Percentiles rank a stretch among this genome's conserved stretches.
Evolutionary conservation across 2,888 invertebrate genomes (phyloP).

Genomic region (Spilosoma lubricipeda): DNA sequence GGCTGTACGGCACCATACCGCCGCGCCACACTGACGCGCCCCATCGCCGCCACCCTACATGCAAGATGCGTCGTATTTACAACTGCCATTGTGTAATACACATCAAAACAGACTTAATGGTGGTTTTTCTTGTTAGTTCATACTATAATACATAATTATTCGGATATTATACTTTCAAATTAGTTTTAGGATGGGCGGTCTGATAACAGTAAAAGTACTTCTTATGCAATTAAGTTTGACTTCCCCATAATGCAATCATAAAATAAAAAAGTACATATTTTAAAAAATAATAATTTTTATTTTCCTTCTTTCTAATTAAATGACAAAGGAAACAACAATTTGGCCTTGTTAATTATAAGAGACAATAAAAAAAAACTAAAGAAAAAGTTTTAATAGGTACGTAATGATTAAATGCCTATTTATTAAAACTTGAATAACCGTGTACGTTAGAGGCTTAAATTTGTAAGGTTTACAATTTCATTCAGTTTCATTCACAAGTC

Average conservation of each 20-base stretch:
- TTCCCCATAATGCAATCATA: background rate
- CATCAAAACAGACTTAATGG: constrained; percentile 16
- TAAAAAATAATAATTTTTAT: too few species aligned
- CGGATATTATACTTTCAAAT: background rate
- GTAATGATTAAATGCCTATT: background rate
- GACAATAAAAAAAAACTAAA: too few species aligned
- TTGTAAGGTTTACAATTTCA: constrained; percentile 39
- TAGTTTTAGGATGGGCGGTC: background rate
- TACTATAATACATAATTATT: background rate
- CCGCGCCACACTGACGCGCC: constrained; percentile 27
- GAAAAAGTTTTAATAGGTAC: background rate
- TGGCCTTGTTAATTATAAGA: background rate
- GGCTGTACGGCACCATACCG: constrained; percentile 19
- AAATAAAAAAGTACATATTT: background rate
- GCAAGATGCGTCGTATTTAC: constrained; percentile 25
- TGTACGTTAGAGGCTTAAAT: constrained; percentile 1
- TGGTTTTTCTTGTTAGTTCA: constrained; percentile 9
- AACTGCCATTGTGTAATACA: constrained; percentile 27
- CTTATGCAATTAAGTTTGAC: background rate
- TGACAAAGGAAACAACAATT: background rate
- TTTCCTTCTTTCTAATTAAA: background rate
- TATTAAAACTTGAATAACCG: background rate
- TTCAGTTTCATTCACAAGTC: constrained; percentile 57
- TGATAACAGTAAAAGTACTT: background rate
- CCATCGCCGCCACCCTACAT: constrained; percentile 30